Conservation (phyloP, 2,888 invertebrate genomes). For the Amiota communis region DNA sequence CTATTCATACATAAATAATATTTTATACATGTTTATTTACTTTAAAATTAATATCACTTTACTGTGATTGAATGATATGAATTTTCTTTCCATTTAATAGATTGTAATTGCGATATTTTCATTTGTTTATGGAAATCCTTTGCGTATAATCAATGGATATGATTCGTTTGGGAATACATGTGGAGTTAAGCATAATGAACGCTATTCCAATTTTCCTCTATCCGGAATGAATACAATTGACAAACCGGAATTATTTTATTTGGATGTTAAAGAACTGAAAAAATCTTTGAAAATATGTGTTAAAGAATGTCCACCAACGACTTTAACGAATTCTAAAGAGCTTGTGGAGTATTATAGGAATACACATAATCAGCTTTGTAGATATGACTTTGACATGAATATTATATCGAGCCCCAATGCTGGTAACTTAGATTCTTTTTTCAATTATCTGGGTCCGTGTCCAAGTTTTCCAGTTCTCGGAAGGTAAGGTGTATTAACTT, state of each 20-base stretch:
- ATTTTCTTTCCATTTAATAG: slow-evolving; percentile 73
- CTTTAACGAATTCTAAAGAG: slow-evolving; percentile 78
- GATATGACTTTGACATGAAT: slow-evolving; percentile 79
- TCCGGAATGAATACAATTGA: slow-evolving; percentile 88
- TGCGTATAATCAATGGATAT: slow-evolving; percentile 90
- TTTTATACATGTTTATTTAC: too few relatives aligned
- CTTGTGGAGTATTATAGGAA: slow-evolving; percentile 82
- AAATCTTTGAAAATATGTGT: slow-evolving; percentile 91
- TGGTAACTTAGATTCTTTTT: slow-evolving; percentile 65
- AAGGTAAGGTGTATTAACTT: slow-evolving; percentile 74
- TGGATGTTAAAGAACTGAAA: slow-evolving; percentile 84
- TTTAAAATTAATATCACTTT: too few relatives aligned
- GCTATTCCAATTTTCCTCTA: slow-evolving; percentile 81
- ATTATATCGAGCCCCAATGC: slow-evolving; percentile 73
- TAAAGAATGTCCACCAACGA: slow-evolving; percentile 85
- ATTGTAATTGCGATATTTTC: slow-evolving; percentile 89
- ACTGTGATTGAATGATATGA: too few relatives aligned
- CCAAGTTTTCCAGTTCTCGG: slow-evolving; percentile 85
- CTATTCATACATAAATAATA: too few relatives aligned
- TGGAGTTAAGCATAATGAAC: slow-evolving; percentile 85
- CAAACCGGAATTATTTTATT: slow-evolving; percentile 87
- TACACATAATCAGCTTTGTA: slow-evolving; percentile 85
- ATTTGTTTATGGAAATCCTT: slow-evolving; percentile 89
- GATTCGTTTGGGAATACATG: slow-evolving; percentile 97
- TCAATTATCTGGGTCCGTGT: slow-evolving; percentile 81